These are phyloP conservation scores for Elmis aenea DNA, from an alignment of 2,888 invertebrate species.

Conservation along the genomic window DNA sequence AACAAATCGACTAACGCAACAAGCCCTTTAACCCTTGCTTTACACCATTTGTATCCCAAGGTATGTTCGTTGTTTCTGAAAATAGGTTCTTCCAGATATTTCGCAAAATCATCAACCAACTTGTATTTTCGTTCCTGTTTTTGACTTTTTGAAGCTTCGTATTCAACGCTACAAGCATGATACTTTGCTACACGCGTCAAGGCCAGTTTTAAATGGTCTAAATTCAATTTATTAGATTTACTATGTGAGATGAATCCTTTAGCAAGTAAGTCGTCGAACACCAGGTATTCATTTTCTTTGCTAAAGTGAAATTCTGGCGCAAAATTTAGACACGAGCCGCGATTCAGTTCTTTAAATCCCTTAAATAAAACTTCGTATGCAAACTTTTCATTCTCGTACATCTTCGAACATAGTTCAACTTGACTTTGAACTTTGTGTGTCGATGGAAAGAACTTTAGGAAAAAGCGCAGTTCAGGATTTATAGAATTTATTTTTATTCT, in stretches of 20 bases:
- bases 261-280: conserved; percentile 41
- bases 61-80: conserved; percentile 35
- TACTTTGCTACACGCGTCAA: conserved; percentile 31
- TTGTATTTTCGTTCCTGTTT: conserved; percentile 19
- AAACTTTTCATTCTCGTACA: conserved; percentile 17
- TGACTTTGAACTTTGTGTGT: conserved; percentile 10
- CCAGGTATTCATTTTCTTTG: conserved; percentile 34
- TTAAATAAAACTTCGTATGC: conserved; percentile 16
- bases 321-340: conserved; percentile 10
- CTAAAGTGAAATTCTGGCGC: conserved; percentile 40
- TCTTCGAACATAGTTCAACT: conserved; percentile 9
- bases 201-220: conserved; percentile 23
- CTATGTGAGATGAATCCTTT: conserved; percentile 26
- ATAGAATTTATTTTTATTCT: conserved; percentile 3
- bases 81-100: conserved; percentile 39
- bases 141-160: conserved; percentile 17
- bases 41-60: conserved; percentile 29
- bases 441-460: conserved; percentile 11
- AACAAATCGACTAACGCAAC: conserved; percentile 13
- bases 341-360: conserved; percentile 13
- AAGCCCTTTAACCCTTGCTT: conserved; percentile 11
- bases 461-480: conserved; percentile 5
- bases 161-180: conserved; percentile 38
- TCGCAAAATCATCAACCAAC: conserved; percentile 31
- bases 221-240: conserved; percentile 13